Evolutionary conservation across 2,113 vertebrate species (phyloP).

Genomic region (Phaethornis superciliosus): DNA sequence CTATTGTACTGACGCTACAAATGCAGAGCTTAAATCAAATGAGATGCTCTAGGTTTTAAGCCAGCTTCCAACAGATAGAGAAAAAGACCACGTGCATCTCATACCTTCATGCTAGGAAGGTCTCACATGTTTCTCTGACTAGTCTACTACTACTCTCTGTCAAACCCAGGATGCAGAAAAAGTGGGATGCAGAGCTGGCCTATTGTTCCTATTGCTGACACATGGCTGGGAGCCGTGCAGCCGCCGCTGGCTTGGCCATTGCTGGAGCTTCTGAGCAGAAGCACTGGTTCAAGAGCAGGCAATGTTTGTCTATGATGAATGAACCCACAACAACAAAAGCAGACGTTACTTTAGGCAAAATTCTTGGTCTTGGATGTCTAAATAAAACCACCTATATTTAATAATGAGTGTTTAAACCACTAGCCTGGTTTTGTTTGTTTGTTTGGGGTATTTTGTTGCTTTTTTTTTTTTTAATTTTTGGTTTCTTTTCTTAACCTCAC

Average conservation of each 20-base stretch:
- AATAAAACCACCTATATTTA: background rate
- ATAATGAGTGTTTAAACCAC: background rate
- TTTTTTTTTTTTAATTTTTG: background rate
- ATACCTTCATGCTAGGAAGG: background rate
- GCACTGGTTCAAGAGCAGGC: background rate
- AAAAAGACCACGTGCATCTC: background rate
- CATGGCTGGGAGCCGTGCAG: rapidly evolving
- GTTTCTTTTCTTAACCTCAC: background rate
- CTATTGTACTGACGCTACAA: background rate
- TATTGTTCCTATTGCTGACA: rapidly evolving
- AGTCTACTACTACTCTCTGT: background rate
- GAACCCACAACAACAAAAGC: background rate
- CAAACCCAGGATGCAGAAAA: background rate
- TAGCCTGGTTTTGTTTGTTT: background rate
- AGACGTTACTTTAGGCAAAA: background rate
- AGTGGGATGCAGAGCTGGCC: rapidly evolving
- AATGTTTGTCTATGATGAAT: background rate
- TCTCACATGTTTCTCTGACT: background rate
- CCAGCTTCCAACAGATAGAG: background rate
- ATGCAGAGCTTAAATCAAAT: background rate
- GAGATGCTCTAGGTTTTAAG: background rate
- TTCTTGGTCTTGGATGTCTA: background rate
- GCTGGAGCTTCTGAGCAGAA: background rate
- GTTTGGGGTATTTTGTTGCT: no score
- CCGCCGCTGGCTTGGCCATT: background rate